Conservation (phyloP, 1,140 invertebrate genomes). For the Formica selysi region DNA sequence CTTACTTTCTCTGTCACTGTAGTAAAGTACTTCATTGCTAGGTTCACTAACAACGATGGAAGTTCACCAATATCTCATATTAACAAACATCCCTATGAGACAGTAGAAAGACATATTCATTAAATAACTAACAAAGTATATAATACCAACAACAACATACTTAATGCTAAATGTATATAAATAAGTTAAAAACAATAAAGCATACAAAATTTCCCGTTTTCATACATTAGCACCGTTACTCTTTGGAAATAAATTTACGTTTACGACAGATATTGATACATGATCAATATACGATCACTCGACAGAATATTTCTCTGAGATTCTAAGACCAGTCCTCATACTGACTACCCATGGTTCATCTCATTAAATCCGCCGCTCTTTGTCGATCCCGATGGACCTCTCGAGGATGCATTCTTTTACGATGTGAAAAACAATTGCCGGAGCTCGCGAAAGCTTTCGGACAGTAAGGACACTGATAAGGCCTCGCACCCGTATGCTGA, state of each 20-base stretch:
- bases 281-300: constrained; percentile 41
- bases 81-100: constrained; percentile 47
- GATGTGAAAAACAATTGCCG: constrained; percentile 92
- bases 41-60: constrained; percentile 67
- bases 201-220: constrained; percentile 63
- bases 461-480: constrained; percentile 94
- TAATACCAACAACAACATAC: constrained; percentile 64
- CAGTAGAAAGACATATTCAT: constrained; percentile 44
- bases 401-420: constrained; percentile 91
- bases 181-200: constrained; percentile 65
- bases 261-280: constrained; percentile 49
- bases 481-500: constrained; percentile 93
- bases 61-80: constrained; percentile 48
- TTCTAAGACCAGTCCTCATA: constrained; percentile 81
- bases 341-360: constrained; percentile 82
- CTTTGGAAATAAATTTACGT: constrained; percentile 66
- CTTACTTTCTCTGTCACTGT: constrained; percentile 62
- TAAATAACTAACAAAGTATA: constrained; percentile 70
- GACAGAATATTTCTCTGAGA: constrained; percentile 32
- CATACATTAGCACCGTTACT: constrained; percentile 68
- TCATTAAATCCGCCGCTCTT: constrained; percentile 86
- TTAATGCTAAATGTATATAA: constrained; percentile 66
- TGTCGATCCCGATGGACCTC: constrained; percentile 86
- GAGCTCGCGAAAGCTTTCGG: constrained; percentile 92
- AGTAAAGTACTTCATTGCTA: constrained; percentile 68